These are phyloP conservation scores for Gnathonemus echidnorhynchus DNA, from an alignment of 2,113 vertebrate species.

Conservation along the genomic window DNA sequence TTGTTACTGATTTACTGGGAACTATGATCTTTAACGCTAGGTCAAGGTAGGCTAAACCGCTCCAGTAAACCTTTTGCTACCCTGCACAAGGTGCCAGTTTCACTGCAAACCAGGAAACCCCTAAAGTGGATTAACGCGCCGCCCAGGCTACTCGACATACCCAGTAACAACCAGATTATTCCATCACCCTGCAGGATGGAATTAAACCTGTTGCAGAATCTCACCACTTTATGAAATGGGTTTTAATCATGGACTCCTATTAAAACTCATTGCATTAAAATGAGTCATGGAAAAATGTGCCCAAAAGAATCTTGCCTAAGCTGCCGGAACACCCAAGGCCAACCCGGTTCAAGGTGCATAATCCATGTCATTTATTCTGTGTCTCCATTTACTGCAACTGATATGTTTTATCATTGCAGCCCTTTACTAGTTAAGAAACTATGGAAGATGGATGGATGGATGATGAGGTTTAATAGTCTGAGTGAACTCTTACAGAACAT, in stretches of 20 bases:
- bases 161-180: conserved; percentile 53
- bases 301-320: neutral
- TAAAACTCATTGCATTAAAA: neutral
- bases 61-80: conserved; percentile 46
- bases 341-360: neutral
- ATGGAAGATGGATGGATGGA: neutral
- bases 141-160: conserved; percentile 32
- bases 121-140: conserved; percentile 52
- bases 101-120: conserved; percentile 37
- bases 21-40: neutral
- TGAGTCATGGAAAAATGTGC: neutral
- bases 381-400: neutral
- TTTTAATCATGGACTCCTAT: neutral
- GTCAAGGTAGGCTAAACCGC: conserved; percentile 44
- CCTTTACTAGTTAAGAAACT: neutral
- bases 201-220: neutral
- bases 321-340: neutral
- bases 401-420: neutral
- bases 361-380: neutral
- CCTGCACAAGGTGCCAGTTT: conserved; percentile 40
- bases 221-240: neutral
- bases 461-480: neutral
- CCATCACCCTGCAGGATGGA: neutral
- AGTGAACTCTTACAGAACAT: neutral
- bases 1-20: neutral